Percentiles rank a stretch among this genome's conserved stretches.
Conservation (phyloP, 2,113 vertebrate genomes). For the Pachypanchax playfairii region DNA sequence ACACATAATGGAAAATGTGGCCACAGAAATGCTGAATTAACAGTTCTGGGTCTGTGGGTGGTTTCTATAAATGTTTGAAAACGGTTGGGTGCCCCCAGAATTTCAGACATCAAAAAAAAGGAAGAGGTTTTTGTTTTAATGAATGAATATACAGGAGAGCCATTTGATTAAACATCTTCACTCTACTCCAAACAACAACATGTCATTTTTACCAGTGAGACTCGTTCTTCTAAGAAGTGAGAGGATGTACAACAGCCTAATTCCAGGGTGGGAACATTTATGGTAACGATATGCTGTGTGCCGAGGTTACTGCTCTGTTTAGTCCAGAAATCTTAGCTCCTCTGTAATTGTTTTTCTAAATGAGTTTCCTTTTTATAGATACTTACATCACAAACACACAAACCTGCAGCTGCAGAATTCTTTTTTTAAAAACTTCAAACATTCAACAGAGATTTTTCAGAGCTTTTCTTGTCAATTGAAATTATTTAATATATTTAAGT, state of each 20-base stretch:
- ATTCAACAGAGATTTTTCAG: not conserved
- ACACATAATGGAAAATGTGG: conserved; percentile 61
- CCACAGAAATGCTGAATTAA: conserved; percentile 73
- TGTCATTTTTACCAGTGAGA: conserved; percentile 11
- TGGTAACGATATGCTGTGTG: conserved; percentile 22
- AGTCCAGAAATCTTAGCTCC: conserved; percentile 12
- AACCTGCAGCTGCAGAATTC: not conserved
- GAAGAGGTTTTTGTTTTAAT: conserved; percentile 38
- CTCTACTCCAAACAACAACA: conserved; percentile 45
- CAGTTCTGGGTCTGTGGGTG: conserved; percentile 63
- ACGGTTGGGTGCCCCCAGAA: conserved; percentile 68
- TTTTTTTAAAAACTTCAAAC: conserved; percentile 4
- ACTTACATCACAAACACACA: not conserved
- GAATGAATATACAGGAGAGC: conserved; percentile 32
- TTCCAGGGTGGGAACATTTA: conserved; percentile 35
- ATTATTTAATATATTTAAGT: too few species aligned
- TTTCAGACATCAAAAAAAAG: conserved; percentile 61
- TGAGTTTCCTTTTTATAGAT: conserved; percentile 1
- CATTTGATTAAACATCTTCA: conserved; percentile 51
- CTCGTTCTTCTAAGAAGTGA: conserved; percentile 16
- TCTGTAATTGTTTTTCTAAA: not conserved
- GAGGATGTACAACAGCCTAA: conserved; percentile 29
- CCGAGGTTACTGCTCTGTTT: conserved; percentile 1
- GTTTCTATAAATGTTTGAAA: conserved; percentile 72
- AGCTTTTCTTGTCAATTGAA: too few species aligned